Base-by-base conservation (phyloP, 2,113 vertebrate genomes). In the Colinus virginianus region DNA sequence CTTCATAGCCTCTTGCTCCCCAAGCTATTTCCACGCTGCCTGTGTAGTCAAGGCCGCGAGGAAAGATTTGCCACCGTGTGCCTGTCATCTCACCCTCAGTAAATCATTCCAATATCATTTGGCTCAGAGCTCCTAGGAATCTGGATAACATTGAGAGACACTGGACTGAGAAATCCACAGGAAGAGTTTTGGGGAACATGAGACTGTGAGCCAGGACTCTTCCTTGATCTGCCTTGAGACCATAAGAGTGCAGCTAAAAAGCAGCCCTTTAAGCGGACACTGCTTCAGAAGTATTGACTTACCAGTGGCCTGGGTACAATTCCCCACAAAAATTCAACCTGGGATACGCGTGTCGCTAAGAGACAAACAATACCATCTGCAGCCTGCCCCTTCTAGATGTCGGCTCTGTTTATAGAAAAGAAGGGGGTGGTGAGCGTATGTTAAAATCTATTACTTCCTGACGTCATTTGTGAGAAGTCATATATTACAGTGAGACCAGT, bases 321-420 rank as follows among this genome's bases (percentile, higher is more conserved):
- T 75, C 85, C 58, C 80, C 58, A 13, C 80, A 80, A 88, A 95
- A 93, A 74, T 75, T 84, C 83, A 81, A 56, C 83, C 80, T 64
- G 23, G 62, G 80, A 58, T 90, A 71, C 34, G 48, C 1, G 1
- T 95, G 72, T 94, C 58, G 4, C 80, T 69, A 12, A 28, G 79
- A 88, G 61, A 93, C 83, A 95, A 96, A 87, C 67, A 93, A 90
- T 94, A 79, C 90, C 88, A 92, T 88, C 83, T 96, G 90, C 92
- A 94, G 88, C 80, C 78, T 94, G 86, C 88, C 95, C 86, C 93
- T 92, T 91, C 0, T 25, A 91, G 92, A 62, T 81, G 48, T 81
- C 12, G 3, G 64, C 95, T 92, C 95, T 95, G 76, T 94, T 91
- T 87, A 84, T 92, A 93, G 93, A 95, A 95, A 96, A 91, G 76